Conservation (phyloP, 2,797 vertebrate genomes). For the Spinus pinus region DNA sequence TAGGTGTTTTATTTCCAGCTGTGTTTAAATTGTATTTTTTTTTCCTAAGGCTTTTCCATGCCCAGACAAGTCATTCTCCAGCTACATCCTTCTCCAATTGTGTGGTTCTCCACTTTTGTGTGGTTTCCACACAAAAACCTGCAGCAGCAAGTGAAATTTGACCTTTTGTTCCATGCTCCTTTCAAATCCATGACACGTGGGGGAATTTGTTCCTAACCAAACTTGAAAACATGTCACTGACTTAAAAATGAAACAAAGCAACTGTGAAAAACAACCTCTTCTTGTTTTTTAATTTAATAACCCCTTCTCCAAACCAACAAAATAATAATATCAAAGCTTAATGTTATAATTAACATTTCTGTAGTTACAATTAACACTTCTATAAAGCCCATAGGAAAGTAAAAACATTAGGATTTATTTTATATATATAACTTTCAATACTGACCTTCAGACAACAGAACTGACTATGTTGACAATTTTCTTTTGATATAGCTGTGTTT, state of each 20-base stretch:
- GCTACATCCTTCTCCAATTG: not conserved
- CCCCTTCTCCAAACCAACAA: rapidly evolving
- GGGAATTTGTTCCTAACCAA: not conserved
- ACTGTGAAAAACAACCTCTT: not conserved
- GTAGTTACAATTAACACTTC: not conserved
- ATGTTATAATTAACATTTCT: not conserved
- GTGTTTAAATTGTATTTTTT: not conserved
- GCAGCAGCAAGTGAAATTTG: not conserved
- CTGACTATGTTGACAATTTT: not conserved
- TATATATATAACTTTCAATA: not conserved
- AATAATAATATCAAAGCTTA: not conserved
- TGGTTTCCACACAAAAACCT: not conserved
- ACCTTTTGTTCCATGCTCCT: not conserved
- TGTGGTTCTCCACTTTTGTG: not conserved
- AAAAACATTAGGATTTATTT: not conserved
- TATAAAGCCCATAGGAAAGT: not conserved
- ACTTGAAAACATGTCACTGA: not conserved
- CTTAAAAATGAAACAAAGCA: not conserved
- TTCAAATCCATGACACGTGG: not conserved
- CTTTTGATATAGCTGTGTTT: not conserved
- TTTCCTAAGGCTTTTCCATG: not conserved
- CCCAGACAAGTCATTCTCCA: not conserved
- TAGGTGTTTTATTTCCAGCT: not conserved
- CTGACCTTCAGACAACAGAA: not conserved
- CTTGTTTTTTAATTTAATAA: not conserved